Percentiles rank a stretch among this genome's conserved stretches.
Conservation (phyloP, 92 coral and sea anemone species). For the Umimayanthus chanpuru region DNA sequence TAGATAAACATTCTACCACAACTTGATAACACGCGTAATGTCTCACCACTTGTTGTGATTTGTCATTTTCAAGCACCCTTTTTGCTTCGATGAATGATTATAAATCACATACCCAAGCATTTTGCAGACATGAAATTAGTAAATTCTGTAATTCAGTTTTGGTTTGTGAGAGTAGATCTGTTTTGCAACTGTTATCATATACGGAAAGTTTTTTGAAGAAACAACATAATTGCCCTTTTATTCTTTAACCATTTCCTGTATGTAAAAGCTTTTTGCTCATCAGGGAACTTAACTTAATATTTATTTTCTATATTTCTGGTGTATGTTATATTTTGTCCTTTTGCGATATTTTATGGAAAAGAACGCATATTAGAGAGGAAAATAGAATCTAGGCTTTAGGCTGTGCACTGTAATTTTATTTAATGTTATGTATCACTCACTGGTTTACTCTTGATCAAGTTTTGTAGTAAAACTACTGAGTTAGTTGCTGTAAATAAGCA, state of each 20-base stretch:
- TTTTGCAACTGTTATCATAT: slow-evolving; percentile 5
- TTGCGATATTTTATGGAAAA: not conserved
- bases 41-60: not conserved
- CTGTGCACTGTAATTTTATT: not conserved
- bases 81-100: not conserved
- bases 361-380: not conserved
- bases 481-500: not conserved
- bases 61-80: slow-evolving; percentile 2
- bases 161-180: not conserved
- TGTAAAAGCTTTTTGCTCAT: slow-evolving; percentile 33
- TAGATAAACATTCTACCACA: slow-evolving; percentile 22
- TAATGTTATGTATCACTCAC: not conserved
- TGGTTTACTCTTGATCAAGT: not conserved
- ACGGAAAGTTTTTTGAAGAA: slow-evolving; percentile 22
- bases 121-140: not conserved
- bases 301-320: not conserved
- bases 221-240: slow-evolving; percentile 15
- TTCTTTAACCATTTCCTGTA: slow-evolving; percentile 34
- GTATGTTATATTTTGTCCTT: not conserved
- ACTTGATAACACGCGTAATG: not conserved
- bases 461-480: no score
- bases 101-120: not conserved
- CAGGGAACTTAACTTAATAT: not conserved
- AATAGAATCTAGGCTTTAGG: not conserved
- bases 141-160: not conserved